Evolutionary conservation across 2,113 vertebrate genomes (phyloP).

Genomic region (Anser brachyrhynchus): DNA sequence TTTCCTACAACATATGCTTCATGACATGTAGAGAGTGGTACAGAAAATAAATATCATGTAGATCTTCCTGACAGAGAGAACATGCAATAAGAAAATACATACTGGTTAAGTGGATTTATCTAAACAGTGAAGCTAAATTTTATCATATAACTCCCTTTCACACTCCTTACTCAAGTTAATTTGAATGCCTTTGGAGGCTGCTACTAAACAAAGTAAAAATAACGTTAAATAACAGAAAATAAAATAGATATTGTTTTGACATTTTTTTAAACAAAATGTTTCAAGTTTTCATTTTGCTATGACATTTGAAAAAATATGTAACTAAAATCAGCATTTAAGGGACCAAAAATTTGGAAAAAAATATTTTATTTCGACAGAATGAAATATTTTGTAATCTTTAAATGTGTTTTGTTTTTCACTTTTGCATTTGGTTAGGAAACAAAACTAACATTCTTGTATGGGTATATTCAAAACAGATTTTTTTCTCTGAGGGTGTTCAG

Average conservation of each 20-base stretch:
- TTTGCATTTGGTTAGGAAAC: not conserved
- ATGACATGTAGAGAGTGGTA: not conserved
- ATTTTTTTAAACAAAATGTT: not conserved
- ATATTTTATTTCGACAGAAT: not conserved
- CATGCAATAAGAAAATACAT: not conserved
- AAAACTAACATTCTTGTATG: not conserved
- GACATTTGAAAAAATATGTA: not conserved
- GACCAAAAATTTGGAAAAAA: not conserved
- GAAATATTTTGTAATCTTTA: not conserved
- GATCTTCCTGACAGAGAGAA: not conserved
- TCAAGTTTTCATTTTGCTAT: not conserved
- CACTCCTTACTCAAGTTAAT: not conserved
- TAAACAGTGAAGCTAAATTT: not conserved
- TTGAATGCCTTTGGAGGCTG: not conserved
- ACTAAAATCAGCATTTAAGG: not conserved
- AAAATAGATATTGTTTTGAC: not conserved
- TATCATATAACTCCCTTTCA: not conserved
- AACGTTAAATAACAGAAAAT: not conserved
- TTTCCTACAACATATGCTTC: constrained; percentile 24
- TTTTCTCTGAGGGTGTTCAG: not conserved
- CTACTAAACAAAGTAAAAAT: not conserved
- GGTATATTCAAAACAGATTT: not conserved
- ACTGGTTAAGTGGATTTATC: not conserved
- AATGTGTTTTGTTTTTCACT: not conserved
- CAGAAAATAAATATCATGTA: constrained; percentile 32